Conservation (phyloP, 2,797 vertebrate species). For the Hemitrygon akajei region DNA sequence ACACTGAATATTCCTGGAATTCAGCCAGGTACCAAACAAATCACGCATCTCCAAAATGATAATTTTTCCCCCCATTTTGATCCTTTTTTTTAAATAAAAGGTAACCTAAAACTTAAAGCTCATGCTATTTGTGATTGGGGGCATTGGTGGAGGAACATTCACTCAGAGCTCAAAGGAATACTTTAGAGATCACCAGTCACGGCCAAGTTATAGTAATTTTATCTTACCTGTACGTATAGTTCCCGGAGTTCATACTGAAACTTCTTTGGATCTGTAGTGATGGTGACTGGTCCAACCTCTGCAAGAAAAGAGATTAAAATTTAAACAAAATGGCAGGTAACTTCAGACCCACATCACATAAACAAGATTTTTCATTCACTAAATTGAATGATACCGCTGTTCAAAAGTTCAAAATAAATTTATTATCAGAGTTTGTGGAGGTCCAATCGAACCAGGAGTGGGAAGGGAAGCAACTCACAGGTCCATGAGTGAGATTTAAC, state of each 20-base stretch:
- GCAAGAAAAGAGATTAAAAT: constrained; percentile 46
- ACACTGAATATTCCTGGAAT: not conserved
- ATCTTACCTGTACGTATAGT: constrained; percentile 94
- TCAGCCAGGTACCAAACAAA: constrained; percentile 4
- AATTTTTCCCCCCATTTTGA: not conserved
- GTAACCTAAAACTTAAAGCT: not conserved
- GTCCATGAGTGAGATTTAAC: too few species aligned
- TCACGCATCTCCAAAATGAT: not conserved
- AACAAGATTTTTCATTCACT: not conserved
- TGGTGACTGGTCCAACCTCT: constrained; percentile 97
- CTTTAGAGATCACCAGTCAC: too few species aligned
- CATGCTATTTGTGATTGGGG: too few species aligned
- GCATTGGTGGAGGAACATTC: too few species aligned
- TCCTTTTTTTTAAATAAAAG: not conserved
- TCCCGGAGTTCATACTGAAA: constrained; percentile 95
- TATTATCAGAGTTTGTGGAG: too few species aligned
- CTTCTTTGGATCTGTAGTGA: constrained; percentile 95
- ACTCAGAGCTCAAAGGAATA: not conserved
- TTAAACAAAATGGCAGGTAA: not conserved
- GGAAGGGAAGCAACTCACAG: too few species aligned
- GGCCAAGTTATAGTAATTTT: not conserved
- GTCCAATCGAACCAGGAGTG: too few species aligned
- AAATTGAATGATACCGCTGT: not conserved
- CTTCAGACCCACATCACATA: not conserved
- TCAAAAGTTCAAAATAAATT: too few species aligned